phyloP scores from a whole-genome alignment of 2,113 vertebrate species.

The Megatriorchis doriae region DNA sequence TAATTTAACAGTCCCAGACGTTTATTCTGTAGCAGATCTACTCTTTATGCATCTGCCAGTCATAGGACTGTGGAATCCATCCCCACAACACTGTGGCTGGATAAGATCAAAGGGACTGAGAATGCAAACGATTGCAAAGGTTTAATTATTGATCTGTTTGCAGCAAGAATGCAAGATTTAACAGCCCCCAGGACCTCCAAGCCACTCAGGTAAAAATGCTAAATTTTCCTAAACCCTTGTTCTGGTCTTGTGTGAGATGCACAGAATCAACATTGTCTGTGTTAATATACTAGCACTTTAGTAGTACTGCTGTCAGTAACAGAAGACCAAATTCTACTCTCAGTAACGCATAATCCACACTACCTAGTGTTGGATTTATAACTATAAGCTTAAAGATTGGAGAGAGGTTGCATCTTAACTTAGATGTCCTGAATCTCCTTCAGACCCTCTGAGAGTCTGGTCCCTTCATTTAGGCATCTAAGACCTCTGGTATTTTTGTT shows the following conservation, averaged over 20 bases:
- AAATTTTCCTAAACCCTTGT: conserved; percentile 34
- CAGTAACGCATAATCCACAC: neutral
- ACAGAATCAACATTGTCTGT: neutral
- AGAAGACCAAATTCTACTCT: neutral
- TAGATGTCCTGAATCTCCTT: neutral
- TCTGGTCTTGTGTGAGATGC: neutral
- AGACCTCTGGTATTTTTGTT: neutral
- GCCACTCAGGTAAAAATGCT: conserved; percentile 38
- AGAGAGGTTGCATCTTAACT: neutral
- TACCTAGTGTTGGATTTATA: neutral
- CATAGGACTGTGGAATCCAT: neutral
- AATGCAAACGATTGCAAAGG: neutral
- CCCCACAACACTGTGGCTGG: neutral
- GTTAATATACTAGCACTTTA: neutral
- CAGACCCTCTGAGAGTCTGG: neutral
- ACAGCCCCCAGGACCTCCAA: neutral
- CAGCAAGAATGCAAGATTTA: neutral
- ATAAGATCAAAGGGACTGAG: neutral
- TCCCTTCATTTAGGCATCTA: neutral
- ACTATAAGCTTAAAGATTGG: neutral
- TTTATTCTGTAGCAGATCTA: neutral
- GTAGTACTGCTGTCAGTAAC: neutral
- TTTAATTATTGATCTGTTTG: conserved; percentile 13
- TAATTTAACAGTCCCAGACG: neutral
- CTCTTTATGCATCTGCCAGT: neutral